Percentiles rank a stretch among this genome's conserved stretches.
These are phyloP conservation scores for Pyrgus malvae DNA, from an alignment of 2,888 invertebrate species.

Conservation along the genomic window DNA sequence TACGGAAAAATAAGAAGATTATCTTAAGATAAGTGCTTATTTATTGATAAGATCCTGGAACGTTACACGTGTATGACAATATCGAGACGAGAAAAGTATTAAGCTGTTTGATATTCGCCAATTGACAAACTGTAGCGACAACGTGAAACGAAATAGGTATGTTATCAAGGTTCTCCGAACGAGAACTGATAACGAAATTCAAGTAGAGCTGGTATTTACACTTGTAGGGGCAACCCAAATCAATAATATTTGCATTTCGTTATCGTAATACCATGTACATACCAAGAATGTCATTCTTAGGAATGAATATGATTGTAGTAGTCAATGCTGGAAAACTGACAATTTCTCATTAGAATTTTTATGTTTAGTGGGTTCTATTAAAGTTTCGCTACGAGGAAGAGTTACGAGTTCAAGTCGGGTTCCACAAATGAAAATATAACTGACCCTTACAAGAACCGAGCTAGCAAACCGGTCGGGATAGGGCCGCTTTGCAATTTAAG, in stretches of 20 bases:
- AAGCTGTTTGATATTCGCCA: no score
- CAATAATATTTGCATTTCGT: not conserved
- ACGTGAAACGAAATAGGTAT: no score
- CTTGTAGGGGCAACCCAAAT: not conserved
- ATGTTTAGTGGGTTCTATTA: conserved; percentile 3
- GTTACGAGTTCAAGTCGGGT: conserved; percentile 23
- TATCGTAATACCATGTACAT: not conserved
- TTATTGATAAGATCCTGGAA: no score
- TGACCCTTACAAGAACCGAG: conserved; percentile 30
- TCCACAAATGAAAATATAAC: conserved; percentile 41
- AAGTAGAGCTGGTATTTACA: no score
- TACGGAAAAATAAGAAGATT: not conserved
- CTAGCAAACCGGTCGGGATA: conserved; percentile 26
- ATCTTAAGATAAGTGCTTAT: no score
- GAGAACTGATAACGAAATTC: no score
- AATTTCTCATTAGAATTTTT: conserved; percentile 2
- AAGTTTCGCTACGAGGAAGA: conserved; percentile 17
- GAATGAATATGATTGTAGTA: no score
- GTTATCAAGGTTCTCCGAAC: no score
- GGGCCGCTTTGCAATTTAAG: conserved; percentile 28
- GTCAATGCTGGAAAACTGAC: no score
- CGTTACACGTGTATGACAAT: no score
- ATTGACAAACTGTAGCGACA: no score
- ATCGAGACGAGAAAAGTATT: no score
- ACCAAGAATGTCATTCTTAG: not conserved